Evolutionary conservation across 2,888 invertebrate species (phyloP).

Genomic region (Limnephilus rhombicus): DNA sequence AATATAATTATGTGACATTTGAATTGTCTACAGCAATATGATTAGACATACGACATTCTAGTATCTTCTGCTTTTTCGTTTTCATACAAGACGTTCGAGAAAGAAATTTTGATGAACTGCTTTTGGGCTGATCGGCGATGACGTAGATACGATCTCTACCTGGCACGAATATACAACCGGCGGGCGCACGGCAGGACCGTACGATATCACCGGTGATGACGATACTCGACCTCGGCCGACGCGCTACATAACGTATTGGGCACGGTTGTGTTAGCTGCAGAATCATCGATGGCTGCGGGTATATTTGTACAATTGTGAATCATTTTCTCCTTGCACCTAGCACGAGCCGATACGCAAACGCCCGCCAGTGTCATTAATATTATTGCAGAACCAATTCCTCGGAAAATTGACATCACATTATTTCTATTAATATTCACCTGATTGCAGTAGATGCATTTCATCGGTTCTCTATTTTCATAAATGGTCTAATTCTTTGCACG

Average conservation of each 20-base stretch:
- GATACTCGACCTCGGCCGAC: not conserved
- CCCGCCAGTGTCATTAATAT: not conserved
- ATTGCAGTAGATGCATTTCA: not conserved
- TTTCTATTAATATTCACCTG: not conserved
- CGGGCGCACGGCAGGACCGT: too few relatives aligned
- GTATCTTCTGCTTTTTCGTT: too few relatives aligned
- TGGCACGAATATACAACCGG: too few relatives aligned
- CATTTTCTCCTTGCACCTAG: not conserved
- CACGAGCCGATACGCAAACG: not conserved
- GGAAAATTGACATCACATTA: constrained; percentile 12
- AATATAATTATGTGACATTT: too few relatives aligned
- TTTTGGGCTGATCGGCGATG: too few relatives aligned
- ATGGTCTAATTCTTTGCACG: not conserved
- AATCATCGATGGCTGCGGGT: not conserved
- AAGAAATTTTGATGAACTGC: too few relatives aligned
- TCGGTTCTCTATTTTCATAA: not conserved
- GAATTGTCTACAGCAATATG: too few relatives aligned
- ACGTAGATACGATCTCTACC: too few relatives aligned
- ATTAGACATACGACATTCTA: too few relatives aligned
- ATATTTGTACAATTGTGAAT: not conserved
- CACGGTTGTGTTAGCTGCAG: not conserved
- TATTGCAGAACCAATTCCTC: not conserved
- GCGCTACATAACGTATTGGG: not conserved
- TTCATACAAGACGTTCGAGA: too few relatives aligned
- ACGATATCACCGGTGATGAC: not conserved